phyloP scores from a whole-genome alignment of 2,888 invertebrate genomes.

The Eubasilissa splendida region DNA sequence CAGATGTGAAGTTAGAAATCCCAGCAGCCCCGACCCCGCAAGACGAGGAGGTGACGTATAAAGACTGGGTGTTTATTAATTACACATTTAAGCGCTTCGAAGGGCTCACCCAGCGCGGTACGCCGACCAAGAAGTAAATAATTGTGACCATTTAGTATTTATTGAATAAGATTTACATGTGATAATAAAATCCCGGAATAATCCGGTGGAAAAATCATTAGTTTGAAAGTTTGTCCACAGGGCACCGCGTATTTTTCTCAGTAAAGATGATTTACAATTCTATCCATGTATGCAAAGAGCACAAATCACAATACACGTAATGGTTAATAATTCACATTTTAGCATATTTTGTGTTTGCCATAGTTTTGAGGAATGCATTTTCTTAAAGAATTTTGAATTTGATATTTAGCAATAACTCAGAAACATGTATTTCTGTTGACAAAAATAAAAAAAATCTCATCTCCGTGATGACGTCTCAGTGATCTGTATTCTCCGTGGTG shows the following conservation, averaged over 20 bases:
- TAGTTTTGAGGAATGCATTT: conserved; percentile 8
- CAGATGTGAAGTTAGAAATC: conserved; percentile 98
- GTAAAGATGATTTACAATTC: neutral
- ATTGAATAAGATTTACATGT: conserved; percentile 34
- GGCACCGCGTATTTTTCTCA: conserved; percentile 28
- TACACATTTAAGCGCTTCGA: conserved; percentile 99
- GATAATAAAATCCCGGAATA: conserved; percentile 9
- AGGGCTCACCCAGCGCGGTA: conserved; percentile 93
- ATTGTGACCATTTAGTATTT: conserved; percentile 26
- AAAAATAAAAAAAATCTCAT: no score
- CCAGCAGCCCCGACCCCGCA: conserved; percentile 91
- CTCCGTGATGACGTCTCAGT: no score
- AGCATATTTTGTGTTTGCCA: conserved; percentile 11
- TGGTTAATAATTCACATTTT: conserved; percentile 5
- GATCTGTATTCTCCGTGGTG: no score
- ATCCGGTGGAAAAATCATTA: conserved; percentile 14
- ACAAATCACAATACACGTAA: conserved; percentile 16
- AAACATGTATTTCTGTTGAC: no score
- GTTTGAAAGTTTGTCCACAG: conserved; percentile 27
- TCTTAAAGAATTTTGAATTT: no score
- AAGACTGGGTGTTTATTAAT: conserved; percentile 99
- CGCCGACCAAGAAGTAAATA: conserved; percentile 82
- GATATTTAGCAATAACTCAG: no score
- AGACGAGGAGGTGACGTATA: conserved; percentile 92
- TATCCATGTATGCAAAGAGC: conserved; percentile 11